phyloP scores from a whole-genome alignment of 1,140 invertebrate genomes.

The Belonocnema kinseyi region DNA sequence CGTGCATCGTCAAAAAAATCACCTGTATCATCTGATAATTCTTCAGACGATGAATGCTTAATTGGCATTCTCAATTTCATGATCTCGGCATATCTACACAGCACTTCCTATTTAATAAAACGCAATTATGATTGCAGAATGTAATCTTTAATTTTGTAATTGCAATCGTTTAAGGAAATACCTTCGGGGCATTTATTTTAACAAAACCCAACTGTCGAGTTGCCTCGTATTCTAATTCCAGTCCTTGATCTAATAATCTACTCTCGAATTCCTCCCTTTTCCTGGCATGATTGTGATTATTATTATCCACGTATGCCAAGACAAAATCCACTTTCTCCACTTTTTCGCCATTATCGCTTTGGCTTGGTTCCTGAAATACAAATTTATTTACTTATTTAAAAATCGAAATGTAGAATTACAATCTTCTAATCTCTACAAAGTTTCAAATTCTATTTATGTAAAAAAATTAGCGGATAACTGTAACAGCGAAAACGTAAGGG shows the following conservation, averaged over 20 bases:
- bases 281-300: constrained; percentile 66
- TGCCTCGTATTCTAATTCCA: constrained; percentile 79
- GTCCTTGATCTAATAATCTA: constrained; percentile 78
- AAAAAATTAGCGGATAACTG: too few species aligned
- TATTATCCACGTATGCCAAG: constrained; percentile 78
- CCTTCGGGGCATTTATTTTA: constrained; percentile 86
- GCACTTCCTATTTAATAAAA: constrained; percentile 77
- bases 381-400: too few species aligned
- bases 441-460: too few species aligned
- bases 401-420: too few species aligned
- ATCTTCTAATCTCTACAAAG: too few species aligned
- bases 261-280: constrained; percentile 78
- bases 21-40: constrained; percentile 57
- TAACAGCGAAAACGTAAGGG: too few species aligned
- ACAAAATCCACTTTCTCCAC: constrained; percentile 80
- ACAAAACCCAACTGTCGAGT: constrained; percentile 80
- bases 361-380: neutral
- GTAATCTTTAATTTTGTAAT: constrained; percentile 21
- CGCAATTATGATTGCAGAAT: neutral
- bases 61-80: constrained; percentile 93
- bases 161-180: constrained; percentile 26
- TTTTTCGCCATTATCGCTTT: constrained; percentile 38
- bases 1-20: constrained; percentile 67
- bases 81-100: constrained; percentile 90
- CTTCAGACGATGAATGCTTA: constrained; percentile 78